These are phyloP conservation scores for Plutella xylostella DNA, from an alignment of 2,888 invertebrate species.

Conservation along the genomic window DNA sequence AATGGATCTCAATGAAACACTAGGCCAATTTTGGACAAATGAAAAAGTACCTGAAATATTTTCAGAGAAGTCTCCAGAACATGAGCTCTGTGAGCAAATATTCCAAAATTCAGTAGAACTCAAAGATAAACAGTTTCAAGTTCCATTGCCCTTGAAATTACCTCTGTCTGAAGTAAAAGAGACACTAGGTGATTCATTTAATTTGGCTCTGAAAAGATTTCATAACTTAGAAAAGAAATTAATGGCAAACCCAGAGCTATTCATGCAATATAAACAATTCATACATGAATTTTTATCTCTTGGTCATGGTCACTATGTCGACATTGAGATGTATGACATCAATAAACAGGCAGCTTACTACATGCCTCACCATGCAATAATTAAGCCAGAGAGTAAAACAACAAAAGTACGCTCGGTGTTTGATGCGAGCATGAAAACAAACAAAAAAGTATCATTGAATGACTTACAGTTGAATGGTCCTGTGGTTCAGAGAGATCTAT, in stretches of 20 bases:
- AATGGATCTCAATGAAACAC: background rate
- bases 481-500: slow-evolving; percentile 14
- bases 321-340: slow-evolving; percentile 8
- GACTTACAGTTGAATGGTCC: slow-evolving; percentile 12
- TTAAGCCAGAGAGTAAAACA: slow-evolving; percentile 8
- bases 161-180: background rate
- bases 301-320: slow-evolving; percentile 10
- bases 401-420: slow-evolving; percentile 6
- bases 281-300: slow-evolving; percentile 11
- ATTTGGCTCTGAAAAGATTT: background rate
- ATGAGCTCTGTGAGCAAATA: background rate
- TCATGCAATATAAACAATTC: slow-evolving; percentile 9
- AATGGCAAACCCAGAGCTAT: slow-evolving; percentile 7
- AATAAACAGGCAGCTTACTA: slow-evolving; percentile 8
- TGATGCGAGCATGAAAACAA: slow-evolving; percentile 7
- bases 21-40: background rate
- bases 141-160: background rate
- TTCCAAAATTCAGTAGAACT: background rate
- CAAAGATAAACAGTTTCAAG: background rate
- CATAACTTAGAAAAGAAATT: slow-evolving; percentile 5
- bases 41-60: background rate
- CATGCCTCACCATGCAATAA: slow-evolving; percentile 11
- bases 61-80: background rate
- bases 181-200: background rate
- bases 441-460: slow-evolving; percentile 11